These are phyloP conservation scores for Picathartes gymnocephalus DNA, from an alignment of 2,113 vertebrate genomes.

Conservation along the genomic window DNA sequence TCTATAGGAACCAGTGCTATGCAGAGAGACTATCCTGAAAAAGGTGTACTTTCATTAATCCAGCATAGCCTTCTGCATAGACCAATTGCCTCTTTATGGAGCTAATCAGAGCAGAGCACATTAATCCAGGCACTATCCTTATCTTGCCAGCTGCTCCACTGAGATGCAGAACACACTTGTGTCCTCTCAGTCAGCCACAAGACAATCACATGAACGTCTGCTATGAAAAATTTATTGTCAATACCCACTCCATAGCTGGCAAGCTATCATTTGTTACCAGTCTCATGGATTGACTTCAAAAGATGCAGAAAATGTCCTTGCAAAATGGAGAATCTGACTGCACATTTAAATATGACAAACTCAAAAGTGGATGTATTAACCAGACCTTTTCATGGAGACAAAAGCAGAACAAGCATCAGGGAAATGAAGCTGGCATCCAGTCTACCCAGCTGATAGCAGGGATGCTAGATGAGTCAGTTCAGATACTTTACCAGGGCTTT, in stretches of 20 bases:
- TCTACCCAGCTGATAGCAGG: neutral
- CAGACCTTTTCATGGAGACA: neutral
- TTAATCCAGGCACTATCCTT: conserved; percentile 17
- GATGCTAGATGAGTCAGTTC: neutral
- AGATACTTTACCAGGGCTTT: neutral
- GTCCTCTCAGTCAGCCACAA: conserved; percentile 16
- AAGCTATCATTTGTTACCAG: conserved; percentile 6
- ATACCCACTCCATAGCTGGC: neutral
- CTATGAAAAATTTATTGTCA: conserved; percentile 25
- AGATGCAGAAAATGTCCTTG: neutral
- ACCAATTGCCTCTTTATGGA: neutral
- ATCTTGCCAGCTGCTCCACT: conserved; percentile 35
- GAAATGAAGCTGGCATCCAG: neutral
- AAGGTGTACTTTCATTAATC: neutral
- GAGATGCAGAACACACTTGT: conserved; percentile 19
- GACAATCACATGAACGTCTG: neutral
- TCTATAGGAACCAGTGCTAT: neutral
- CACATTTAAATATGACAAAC: conserved; percentile 19
- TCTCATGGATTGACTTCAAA: conserved; percentile 11
- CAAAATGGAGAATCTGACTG: neutral
- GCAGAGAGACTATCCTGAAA: neutral
- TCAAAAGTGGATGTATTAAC: neutral
- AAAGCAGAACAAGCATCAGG: neutral
- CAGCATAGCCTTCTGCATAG: neutral
- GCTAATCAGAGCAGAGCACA: conserved; percentile 13